A percentile compares a stretch with the other conserved stretches of the same genome.
Evolutionary conservation across 2,797 vertebrate species (phyloP).

Genomic region (Micromesistius poutassou): DNA sequence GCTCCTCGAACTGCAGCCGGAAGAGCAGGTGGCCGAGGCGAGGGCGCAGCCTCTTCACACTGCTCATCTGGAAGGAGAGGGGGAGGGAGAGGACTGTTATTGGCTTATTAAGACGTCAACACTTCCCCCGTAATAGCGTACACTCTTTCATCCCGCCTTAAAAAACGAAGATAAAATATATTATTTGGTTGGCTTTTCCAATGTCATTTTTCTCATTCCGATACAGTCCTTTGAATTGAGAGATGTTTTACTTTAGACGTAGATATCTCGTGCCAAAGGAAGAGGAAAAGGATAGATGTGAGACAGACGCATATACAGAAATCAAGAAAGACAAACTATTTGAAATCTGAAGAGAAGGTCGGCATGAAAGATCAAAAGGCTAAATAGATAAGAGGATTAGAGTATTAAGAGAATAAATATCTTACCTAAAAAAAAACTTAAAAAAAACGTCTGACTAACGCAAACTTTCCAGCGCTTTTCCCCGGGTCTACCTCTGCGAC

Average conservation of each 20-base stretch:
- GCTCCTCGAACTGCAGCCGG: slow-evolving; percentile 96
- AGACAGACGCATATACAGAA: neutral
- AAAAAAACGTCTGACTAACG: neutral
- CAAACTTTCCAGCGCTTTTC: neutral
- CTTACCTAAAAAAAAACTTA: neutral
- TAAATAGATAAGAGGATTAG: slow-evolving; percentile 16
- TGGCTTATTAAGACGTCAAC: neutral
- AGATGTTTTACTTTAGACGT: neutral
- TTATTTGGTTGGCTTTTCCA: neutral
- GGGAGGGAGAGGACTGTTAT: neutral
- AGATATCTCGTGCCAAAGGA: neutral
- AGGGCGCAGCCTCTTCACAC: slow-evolving; percentile 86
- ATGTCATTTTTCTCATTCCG: too few relatives aligned
- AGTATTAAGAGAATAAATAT: neutral
- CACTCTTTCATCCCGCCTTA: neutral
- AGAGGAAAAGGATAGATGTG: neutral
- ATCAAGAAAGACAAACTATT: neutral
- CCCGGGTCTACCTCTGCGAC: neutral
- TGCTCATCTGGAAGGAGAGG: slow-evolving; percentile 89
- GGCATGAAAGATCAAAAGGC: slow-evolving; percentile 13
- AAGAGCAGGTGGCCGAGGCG: slow-evolving; percentile 94
- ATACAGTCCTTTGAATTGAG: too few relatives aligned
- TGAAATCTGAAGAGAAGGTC: neutral
- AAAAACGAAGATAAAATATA: too few relatives aligned
- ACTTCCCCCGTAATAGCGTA: neutral